phyloP scores from a whole-genome alignment of 35 echinoderm and acorn worm genomes.

The Heliocidaris erythrogramma region DNA sequence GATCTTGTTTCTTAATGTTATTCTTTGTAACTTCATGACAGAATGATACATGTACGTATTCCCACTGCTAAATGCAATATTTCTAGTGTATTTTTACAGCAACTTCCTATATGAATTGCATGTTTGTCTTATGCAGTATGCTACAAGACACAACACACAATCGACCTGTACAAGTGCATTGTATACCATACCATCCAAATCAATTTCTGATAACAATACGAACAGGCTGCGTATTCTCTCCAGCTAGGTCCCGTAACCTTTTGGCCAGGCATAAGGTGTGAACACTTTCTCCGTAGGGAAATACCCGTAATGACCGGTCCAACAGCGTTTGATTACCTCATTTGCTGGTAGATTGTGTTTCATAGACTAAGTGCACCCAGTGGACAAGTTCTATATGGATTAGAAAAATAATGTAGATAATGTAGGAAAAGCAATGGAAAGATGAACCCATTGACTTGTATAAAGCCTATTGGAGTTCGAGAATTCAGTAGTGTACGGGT shows the following conservation, averaged over 20 bases:
- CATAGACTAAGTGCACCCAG: neutral
- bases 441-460: too few relatives aligned
- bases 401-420: neutral
- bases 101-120: too few relatives aligned
- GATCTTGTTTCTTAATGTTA: neutral
- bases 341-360: conserved; percentile 2
- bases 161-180: too few relatives aligned
- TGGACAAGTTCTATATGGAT: neutral
- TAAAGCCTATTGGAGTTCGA: too few relatives aligned
- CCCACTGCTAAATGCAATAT: neutral
- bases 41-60: neutral
- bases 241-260: neutral
- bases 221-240: neutral
- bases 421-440: neutral
- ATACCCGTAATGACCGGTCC: neutral
- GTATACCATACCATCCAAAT: neutral
- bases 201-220: neutral
- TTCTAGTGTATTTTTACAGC: too few relatives aligned
- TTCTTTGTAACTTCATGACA: neutral
- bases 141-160: too few relatives aligned
- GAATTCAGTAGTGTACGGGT: too few relatives aligned
- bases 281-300: neutral
- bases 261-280: neutral
- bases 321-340: conserved; percentile 10
- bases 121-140: too few relatives aligned